Evolutionary conservation across 92 coral and sea anemone species (phyloP), one percentile per base, ranked within the genome.

Genomic region (Umimayanthus chanpuru): DNA sequence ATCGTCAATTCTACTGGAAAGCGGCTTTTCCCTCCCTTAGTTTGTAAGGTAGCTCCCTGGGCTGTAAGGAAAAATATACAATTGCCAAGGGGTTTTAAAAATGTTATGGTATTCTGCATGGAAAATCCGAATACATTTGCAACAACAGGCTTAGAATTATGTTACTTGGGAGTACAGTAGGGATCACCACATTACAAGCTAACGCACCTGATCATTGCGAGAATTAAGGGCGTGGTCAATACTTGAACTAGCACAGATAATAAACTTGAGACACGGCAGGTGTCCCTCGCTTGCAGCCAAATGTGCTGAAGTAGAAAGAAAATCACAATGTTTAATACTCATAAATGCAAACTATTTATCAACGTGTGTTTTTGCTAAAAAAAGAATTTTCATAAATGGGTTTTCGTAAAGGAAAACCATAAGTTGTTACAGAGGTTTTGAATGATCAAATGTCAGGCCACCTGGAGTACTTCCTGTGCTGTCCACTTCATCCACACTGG

Each of bases 231-330:
- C 90, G 77, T 97, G 99, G 81, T 97, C 99, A 88, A 97, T 97
- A 79, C 99, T 97, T 81, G 94, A 91, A 80, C 97, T 98, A 50
- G 97, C 88, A 81, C 99, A 95, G 77, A 95, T 94, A 36, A 97
- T 91, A 89, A 97, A 97, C 92, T 97, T 97, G 28, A 95, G 92
- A 79, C 99, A 97, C 2, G 99, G 99, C 85, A 97, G 91, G 64
- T 97, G 99, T 12, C 99, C 99, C 87, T 97, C 99, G 73, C 95
- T 93, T 8, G 98, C 98, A 44, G 99, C 98, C 58, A 97, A 88
- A 50, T 97, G 99, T 74, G 98, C 99, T 97, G 77, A 61, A 44
- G 26, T 66, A 49, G 82, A 30, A 64, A 11, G 41, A 61, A 0
- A 81, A 39, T 23, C 16, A 21, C 28, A 12, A 1, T 53, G 12